Conservation (phyloP, 2,113 vertebrate species). For the Danio rerio region GRCz12tu NC_133177.1:54226501-54227000, state of each 20-base stretch:
- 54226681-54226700: neutral
- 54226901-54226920: slow-evolving; percentile 12
- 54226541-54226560: too few species aligned
- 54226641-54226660: too few species aligned
- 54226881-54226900: slow-evolving; percentile 9
- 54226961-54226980: slow-evolving; percentile 37
- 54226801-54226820: slow-evolving; percentile 70
- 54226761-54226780: slow-evolving; percentile 40
- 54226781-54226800: slow-evolving; percentile 67
- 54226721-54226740: neutral
- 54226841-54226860: slow-evolving; percentile 53
- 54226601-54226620: too few species aligned
- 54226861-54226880: neutral
- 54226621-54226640: too few species aligned
- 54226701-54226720: neutral
- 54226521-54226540: too few species aligned
- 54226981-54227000: slow-evolving; percentile 46
- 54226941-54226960: slow-evolving; percentile 34
- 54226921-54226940: slow-evolving; percentile 46
- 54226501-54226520: too few species aligned
- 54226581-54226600: too few species aligned
- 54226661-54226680: too few species aligned
- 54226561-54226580: too few species aligned
- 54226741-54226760: neutral
- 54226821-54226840: slow-evolving; percentile 63